phyloP scores from a whole-genome alignment of 1,140 invertebrate species.

The Caenorhabditis remanei region DNA sequence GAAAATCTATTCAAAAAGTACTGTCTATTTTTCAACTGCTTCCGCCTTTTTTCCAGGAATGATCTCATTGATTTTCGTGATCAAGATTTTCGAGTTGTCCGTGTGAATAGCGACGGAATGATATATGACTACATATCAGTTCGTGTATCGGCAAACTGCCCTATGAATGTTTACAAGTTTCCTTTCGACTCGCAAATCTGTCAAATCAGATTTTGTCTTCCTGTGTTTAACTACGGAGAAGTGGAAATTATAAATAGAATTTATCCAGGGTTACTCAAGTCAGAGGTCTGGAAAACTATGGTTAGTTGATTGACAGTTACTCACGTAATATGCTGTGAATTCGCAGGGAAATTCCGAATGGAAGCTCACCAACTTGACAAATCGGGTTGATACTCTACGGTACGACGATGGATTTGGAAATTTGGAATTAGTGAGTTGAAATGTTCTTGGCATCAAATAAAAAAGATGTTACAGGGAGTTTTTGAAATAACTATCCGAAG shows the following conservation, averaged over 20 bases:
- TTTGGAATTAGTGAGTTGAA: neutral
- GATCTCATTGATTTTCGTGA: slow-evolving; percentile 12
- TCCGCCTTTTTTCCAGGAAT: neutral
- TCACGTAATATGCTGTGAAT: neutral
- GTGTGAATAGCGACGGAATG: neutral
- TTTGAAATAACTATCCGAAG: neutral
- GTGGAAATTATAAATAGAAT: neutral
- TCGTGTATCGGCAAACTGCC: slow-evolving; percentile 4
- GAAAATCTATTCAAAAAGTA: too few relatives aligned
- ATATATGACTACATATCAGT: neutral
- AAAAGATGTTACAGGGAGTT: neutral
- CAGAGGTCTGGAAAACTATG: neutral
- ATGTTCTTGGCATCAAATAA: neutral
- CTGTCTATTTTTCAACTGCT: neutral
- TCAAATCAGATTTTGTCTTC: slow-evolving; percentile 22
- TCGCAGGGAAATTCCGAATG: neutral
- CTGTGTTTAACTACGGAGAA: neutral
- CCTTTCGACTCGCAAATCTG: slow-evolving; percentile 4
- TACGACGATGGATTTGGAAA: slow-evolving; percentile 4
- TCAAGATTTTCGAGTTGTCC: neutral
- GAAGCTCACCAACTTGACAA: neutral
- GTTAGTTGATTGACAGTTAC: neutral
- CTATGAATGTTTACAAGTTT: slow-evolving; percentile 12
- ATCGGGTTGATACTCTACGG: neutral
- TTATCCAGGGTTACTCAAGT: neutral